Evolutionary conservation across 2,797 vertebrate genomes (phyloP).

Genomic region (Pipistrellus pipistrellus): DNA sequence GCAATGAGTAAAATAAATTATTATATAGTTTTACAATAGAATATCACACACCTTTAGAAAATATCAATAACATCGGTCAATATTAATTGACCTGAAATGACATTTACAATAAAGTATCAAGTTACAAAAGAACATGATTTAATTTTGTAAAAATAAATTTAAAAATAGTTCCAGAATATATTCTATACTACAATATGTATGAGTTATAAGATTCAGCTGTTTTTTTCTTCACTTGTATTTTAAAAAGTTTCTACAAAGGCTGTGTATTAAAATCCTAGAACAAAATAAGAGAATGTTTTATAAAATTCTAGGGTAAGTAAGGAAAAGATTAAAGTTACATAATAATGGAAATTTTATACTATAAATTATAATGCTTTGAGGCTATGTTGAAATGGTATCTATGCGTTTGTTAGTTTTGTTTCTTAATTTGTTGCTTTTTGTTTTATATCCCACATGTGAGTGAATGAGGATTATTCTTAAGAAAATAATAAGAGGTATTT

Average conservation of each 20-base stretch:
- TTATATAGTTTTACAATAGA: neutral
- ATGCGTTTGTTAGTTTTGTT: neutral
- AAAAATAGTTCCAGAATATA: conserved; percentile 44
- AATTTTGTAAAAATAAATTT: conserved; percentile 60
- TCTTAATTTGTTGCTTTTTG: neutral
- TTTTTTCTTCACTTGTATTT: neutral
- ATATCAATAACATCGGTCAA: conserved; percentile 49
- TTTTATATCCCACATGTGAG: neutral
- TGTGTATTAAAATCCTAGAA: conserved; percentile 13
- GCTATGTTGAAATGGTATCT: neutral
- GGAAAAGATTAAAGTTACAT: conserved; percentile 26
- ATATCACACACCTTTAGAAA: conserved; percentile 51
- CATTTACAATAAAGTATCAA: conserved; percentile 30
- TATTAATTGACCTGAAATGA: neutral
- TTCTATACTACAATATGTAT: neutral
- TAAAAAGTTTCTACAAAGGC: conserved; percentile 29
- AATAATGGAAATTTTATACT: neutral
- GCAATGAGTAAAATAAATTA: neutral
- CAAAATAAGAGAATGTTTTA: conserved; percentile 39
- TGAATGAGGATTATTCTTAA: conserved; percentile 6
- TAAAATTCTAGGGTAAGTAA: neutral
- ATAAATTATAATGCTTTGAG: neutral
- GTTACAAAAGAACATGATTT: neutral
- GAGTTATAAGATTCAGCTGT: neutral
- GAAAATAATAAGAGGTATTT: neutral